A percentile compares a stretch with the other conserved stretches of the same genome.
phyloP scores from a whole-genome alignment of 2,113 vertebrate genomes.

The Neotragus moschatus region DNA sequence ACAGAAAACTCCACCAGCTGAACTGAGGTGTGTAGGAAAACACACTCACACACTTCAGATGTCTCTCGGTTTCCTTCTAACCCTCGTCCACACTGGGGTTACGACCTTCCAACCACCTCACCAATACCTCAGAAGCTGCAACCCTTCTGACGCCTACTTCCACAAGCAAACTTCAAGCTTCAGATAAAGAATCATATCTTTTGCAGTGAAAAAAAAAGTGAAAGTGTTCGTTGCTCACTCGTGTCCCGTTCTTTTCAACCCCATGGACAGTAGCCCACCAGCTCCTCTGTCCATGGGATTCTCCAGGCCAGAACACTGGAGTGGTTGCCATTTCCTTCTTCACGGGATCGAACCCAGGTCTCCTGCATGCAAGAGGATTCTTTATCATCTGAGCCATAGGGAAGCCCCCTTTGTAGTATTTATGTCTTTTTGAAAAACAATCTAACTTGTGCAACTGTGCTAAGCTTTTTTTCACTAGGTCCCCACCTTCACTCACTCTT shows the following conservation, averaged over 20 bases:
- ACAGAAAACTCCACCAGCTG: neutral
- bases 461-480: neutral
- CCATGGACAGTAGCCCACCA: neutral
- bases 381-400: neutral
- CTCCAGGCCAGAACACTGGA: neutral
- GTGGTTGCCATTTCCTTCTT: neutral
- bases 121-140: neutral
- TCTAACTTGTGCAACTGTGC: too few species aligned
- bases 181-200: neutral
- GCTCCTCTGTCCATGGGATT: neutral
- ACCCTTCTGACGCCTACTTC: fast-evolving
- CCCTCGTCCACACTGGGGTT: fast-evolving
- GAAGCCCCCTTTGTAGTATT: neutral
- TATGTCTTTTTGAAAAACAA: neutral
- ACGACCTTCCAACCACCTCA: neutral
- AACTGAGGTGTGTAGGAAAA: neutral
- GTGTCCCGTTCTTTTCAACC: neutral
- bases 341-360: neutral
- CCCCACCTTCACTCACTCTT: neutral
- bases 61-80: fast-evolving
- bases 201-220: neutral
- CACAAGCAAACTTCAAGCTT: too few species aligned
- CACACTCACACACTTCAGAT: fast-evolving
- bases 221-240: neutral
- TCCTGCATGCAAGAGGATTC: neutral